Conservation (phyloP, 2,888 invertebrate species). For the Leistus spinibarbis region DNA sequence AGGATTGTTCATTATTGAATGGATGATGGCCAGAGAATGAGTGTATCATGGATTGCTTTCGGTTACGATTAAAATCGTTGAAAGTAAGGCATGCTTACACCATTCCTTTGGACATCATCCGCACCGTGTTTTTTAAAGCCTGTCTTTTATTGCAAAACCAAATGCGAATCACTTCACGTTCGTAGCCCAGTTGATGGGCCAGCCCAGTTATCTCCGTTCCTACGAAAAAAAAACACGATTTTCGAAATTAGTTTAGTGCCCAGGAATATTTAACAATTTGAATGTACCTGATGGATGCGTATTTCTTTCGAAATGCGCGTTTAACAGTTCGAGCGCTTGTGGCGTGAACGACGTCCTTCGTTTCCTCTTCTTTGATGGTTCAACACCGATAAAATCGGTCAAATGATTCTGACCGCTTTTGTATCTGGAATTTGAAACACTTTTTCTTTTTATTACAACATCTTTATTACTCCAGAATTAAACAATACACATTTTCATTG, state of each 20-base stretch:
- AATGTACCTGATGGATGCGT: conserved; percentile 96
- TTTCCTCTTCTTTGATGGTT: conserved; percentile 96
- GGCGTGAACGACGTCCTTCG: conserved; percentile 96
- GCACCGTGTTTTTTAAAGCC: conserved; percentile 95
- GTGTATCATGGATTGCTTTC: conserved; percentile 11
- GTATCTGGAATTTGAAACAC: conserved; percentile 70
- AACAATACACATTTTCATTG: too few species aligned
- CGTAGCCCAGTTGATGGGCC: conserved; percentile 94
- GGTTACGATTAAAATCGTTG: background rate
- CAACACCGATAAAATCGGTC: conserved; percentile 94
- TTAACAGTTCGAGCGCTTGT: conserved; percentile 91
- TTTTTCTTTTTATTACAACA: conserved; percentile 47
- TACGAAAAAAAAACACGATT: conserved; percentile 51
- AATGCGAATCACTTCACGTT: conserved; percentile 96
- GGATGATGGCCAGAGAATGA: conserved; percentile 53
- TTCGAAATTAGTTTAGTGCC: conserved; percentile 13
- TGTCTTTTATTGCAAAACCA: conserved; percentile 99
- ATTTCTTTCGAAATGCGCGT: conserved; percentile 94
- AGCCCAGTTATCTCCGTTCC: conserved; percentile 96
- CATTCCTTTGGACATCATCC: conserved; percentile 91
- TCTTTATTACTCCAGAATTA: background rate
- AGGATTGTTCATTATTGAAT: too few species aligned
- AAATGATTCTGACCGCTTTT: conserved; percentile 92
- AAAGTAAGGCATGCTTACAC: conserved; percentile 60
- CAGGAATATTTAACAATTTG: conserved; percentile 32